These are phyloP conservation scores for Brenthis daphne DNA, from an alignment of 2,888 invertebrate species.

Conservation along the genomic window DNA sequence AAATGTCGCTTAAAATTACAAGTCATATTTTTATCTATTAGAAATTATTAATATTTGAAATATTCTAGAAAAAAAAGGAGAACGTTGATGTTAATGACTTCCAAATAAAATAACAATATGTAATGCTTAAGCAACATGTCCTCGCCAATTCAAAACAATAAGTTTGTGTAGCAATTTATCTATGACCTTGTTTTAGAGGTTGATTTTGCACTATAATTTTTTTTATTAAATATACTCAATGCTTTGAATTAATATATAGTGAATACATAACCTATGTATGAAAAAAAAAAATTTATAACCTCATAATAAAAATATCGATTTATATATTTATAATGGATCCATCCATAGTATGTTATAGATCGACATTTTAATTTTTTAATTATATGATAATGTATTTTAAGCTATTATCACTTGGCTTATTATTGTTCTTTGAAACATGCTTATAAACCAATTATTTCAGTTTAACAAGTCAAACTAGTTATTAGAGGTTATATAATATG, in stretches of 20 bases:
- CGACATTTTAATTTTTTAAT: too few relatives aligned
- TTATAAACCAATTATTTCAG: constrained; percentile 11
- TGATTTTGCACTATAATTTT: constrained; percentile 2
- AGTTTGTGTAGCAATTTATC: constrained; percentile 24
- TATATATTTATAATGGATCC: too few relatives aligned
- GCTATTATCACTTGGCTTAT: constrained; percentile 16
- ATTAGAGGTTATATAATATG: constrained; percentile 29
- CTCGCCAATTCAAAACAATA: constrained; percentile 26
- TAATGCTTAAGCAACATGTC: constrained; percentile 26
- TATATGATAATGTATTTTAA: neutral
- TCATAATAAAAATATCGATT: too few relatives aligned
- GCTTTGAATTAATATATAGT: too few relatives aligned
- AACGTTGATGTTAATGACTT: constrained; percentile 2
- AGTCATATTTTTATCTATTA: neutral
- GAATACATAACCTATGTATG: too few relatives aligned
- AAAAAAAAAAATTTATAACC: too few relatives aligned
- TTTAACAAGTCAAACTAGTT: constrained; percentile 27
- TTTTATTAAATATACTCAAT: too few relatives aligned
- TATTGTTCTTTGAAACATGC: constrained; percentile 9
- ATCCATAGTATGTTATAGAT: too few relatives aligned
- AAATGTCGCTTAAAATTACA: neutral
- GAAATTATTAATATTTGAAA: neutral
- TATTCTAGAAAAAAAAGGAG: constrained; percentile 9
- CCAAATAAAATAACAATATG: constrained; percentile 8
- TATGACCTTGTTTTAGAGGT: constrained; percentile 27